Percentiles rank a stretch among this genome's conserved stretches.
Conservation (phyloP, 2,888 invertebrate genomes). For the Odontocolon sp. region DNA sequence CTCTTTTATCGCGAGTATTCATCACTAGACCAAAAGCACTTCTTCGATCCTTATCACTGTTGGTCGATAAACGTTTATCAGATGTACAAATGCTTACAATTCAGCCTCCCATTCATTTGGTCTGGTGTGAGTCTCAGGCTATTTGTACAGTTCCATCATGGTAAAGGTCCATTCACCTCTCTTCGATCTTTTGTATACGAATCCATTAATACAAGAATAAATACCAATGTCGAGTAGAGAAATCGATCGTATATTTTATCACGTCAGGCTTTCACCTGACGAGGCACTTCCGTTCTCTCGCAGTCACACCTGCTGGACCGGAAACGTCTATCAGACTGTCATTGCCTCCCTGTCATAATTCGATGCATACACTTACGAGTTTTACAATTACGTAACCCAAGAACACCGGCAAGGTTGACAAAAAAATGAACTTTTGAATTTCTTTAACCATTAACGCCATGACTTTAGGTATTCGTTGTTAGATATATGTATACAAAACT, state of each 20-base stretch:
- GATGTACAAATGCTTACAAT: conserved; percentile 8
- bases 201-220: too few species aligned
- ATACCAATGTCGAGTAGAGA: too few species aligned
- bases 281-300: neutral
- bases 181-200: too few species aligned
- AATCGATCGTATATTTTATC: neutral
- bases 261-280: neutral
- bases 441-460: too few species aligned
- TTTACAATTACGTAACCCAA: too few species aligned
- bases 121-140: neutral
- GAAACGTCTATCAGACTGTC: neutral
- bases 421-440: neutral
- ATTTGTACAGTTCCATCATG: neutral
- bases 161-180: neutral
- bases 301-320: neutral
- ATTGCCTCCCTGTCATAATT: neutral
- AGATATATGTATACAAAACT: neutral
- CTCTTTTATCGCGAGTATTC: conserved; percentile 37
- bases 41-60: conserved; percentile 50
- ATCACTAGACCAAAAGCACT: conserved; percentile 42
- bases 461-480: too few species aligned
- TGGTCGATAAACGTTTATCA: conserved; percentile 10
- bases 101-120: neutral
- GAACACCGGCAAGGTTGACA: too few species aligned
- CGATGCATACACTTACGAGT: neutral